phyloP scores from a whole-genome alignment of 2,797 vertebrate species.

The Acipenser oxyrinchus region DNA sequence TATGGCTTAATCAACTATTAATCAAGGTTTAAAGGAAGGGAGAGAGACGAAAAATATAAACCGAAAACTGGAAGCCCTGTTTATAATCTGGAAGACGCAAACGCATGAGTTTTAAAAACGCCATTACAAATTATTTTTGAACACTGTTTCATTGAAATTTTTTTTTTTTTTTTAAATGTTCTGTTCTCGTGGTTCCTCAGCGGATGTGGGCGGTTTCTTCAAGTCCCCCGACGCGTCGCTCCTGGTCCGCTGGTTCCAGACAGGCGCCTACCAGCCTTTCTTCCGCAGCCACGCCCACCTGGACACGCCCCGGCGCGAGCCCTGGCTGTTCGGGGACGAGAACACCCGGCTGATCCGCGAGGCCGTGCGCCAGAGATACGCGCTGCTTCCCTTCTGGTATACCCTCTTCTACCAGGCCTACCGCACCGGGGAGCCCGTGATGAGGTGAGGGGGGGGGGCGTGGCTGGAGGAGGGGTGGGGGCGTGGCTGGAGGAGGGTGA shows the following conservation, averaged over 20 bases:
- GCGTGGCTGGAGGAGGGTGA: not conserved
- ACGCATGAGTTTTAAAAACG: too few relatives aligned
- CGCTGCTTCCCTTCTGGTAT: constrained; percentile 84
- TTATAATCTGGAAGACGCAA: too few relatives aligned
- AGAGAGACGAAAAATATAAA: too few relatives aligned
- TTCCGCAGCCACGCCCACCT: constrained; percentile 85
- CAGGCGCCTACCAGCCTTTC: constrained; percentile 84
- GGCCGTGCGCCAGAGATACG: constrained; percentile 71
- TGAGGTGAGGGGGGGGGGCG: constrained; percentile 58
- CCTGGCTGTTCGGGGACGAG: constrained; percentile 79
- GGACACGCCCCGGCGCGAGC: constrained; percentile 82
- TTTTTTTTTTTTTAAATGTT: too few relatives aligned
- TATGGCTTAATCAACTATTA: too few relatives aligned
- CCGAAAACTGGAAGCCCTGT: too few relatives aligned
- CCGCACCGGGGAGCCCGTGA: constrained; percentile 66
- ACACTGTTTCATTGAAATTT: too few relatives aligned
- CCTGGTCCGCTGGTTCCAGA: constrained; percentile 90
- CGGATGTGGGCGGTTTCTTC: constrained; percentile 87
- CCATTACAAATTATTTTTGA: too few relatives aligned
- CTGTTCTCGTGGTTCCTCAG: constrained; percentile 34
- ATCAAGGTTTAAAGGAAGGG: too few relatives aligned
- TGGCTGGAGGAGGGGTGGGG: too few relatives aligned
- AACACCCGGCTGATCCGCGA: constrained; percentile 68
- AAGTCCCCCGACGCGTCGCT: constrained; percentile 75
- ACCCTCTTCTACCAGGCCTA: constrained; percentile 72